These are phyloP conservation scores for Hoplodrina ambigua DNA, from an alignment of 2,888 invertebrate species.

Conservation along the genomic window DNA sequence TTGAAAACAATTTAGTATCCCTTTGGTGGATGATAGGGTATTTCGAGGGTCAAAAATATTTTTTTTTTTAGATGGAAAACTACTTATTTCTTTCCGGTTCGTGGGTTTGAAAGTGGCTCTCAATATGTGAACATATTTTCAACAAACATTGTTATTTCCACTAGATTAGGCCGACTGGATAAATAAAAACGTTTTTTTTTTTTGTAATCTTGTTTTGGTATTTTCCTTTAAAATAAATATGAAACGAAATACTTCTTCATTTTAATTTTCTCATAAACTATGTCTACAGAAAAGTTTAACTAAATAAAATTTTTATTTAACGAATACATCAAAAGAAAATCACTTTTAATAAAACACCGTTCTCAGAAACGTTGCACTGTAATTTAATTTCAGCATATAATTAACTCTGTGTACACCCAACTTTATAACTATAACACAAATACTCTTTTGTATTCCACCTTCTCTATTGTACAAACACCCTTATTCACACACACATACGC, in stretches of 20 bases:
- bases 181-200: too few relatives aligned
- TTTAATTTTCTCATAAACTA: neutral
- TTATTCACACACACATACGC: conserved; percentile 66
- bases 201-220: too few relatives aligned
- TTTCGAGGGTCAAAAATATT: conserved; percentile 64
- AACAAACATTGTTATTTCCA: neutral
- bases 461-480: conserved; percentile 67
- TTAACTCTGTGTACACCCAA: conserved; percentile 48
- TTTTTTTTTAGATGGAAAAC: conserved; percentile 6
- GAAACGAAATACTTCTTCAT: neutral
- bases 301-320: neutral
- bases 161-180: neutral
- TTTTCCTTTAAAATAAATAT: too few relatives aligned
- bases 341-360: conserved; percentile 4
- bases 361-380: conserved; percentile 28
- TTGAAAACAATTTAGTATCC: conserved; percentile 86
- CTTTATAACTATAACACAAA: conserved; percentile 53
- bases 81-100: conserved; percentile 7
- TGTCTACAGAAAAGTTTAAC: neutral
- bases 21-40: conserved; percentile 73
- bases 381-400: conserved; percentile 43
- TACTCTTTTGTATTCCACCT: conserved; percentile 58
- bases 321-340: conserved; percentile 32
- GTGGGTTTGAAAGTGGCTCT: neutral
- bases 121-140: neutral